Evolutionary conservation across 1,140 invertebrate genomes (phyloP), one percentile per base, ranked within the genome.

Genomic region (Stegodyphus mimosarum): DNA sequence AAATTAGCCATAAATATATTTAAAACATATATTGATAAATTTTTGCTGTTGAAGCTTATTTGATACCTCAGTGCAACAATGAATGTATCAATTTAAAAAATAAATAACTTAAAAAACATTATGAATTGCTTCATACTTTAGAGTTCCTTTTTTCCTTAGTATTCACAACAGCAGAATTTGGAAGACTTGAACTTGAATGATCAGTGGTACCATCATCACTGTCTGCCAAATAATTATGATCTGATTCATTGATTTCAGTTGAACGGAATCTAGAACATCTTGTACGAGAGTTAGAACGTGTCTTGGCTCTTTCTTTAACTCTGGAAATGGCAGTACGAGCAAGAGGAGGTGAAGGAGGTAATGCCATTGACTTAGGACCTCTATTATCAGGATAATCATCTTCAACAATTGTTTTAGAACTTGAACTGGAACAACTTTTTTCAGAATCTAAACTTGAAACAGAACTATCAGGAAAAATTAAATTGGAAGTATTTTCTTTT

Each of bases 271-370:
- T 76, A 18, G 73, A 77, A 17, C 53, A 13, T 10, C 92, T 87
- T 6, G 92, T 91, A 76, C 91, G 90, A 0, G 91, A 91, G 88
- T 89, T 91, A 87, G 90, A 73, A 89, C 91, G 88, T 92, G 90
- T 88, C 63, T 88, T 81, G 33, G 88, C 87, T 70, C 87, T 76
- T 60, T 88, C 94, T 91, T 95, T 96, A 1, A 95, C 95, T 89
- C 94, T 92, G 1, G 94, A 94, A 53, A 96, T 92, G 1, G 94
- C 93, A 5, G 94, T 94, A 79, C 94, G 92, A 77, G 92, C 93
- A 5, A 94, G 90, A 10, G 94, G 93, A 0, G 95, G 95, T 4
- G 95, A 95, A 1, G 95, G 94, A 3, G 95, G 95, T 33, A 95
- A 91, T 64, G 83, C 63, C 3, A 76, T 18, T 13, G 81, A 84